Evolutionary conservation across 2,113 vertebrate genomes (phyloP), one percentile per base, ranked within the genome.

Genomic region (Dicentrarchus labrax): DNA sequence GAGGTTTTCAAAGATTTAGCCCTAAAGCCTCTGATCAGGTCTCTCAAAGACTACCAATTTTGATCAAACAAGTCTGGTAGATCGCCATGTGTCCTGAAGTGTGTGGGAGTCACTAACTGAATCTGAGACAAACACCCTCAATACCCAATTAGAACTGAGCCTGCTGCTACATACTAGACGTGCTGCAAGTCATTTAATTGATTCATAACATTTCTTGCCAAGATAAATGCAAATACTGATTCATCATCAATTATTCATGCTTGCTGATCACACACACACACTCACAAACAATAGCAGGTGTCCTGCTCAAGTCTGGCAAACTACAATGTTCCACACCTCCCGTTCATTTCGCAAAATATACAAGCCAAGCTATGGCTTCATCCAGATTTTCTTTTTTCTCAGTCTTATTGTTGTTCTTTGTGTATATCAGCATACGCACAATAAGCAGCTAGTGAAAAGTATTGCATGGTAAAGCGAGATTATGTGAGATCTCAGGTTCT

Each of bases 181-280:
- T 53, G 73, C 67, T 59, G 84, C 69, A 72, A 74, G 54, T 43
- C 56, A 9, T 82, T 78, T 86, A 85, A 88, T 82, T 88, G 90
- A 92, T 86, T 89, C 82, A 48, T 83, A 82, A 89, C 76, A 71
- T 65, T 82, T 48, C 59, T 61, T 22, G 72, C 82, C 82, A 82
- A 81, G 82, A 89, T 82, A 76, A 89, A 92, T 80, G 82, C 85
- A 90, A 92, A 89, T 85, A 83, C 66, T 62, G 78, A 82, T 78
- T 83, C 70, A 72, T 67, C 76, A 83, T 93, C 76, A 82, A 86
- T 91, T 90, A 89, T 91, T 84, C 83, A 90, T 21, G 82, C 72
- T 24, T 11, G 74, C 78, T 88, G 80, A 86, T 80, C 86, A 24
- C 80, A 50, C 67, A 3, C 77, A 17, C 61, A 41, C 71, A 61